Conservation (phyloP, 1,140 invertebrate genomes). For the Scaptomyza pallida region DNA sequence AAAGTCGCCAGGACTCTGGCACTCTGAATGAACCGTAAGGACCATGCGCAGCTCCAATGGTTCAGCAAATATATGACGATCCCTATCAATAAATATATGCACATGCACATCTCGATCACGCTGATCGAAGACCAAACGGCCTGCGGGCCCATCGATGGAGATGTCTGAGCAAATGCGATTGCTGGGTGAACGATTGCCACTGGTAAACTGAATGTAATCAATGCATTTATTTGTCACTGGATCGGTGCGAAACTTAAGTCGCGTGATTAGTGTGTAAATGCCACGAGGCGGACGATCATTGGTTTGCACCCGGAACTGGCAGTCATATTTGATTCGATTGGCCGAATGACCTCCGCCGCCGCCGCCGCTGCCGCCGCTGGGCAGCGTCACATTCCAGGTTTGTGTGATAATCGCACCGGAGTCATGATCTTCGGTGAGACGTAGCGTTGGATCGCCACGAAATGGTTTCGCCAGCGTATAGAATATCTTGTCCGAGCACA, state of each 20-base stretch:
- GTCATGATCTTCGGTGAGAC: conserved; percentile 72
- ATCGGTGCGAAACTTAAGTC: conserved; percentile 72
- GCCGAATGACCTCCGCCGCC: conserved; percentile 48
- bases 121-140: conserved; percentile 69
- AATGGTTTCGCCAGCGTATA: conserved; percentile 66
- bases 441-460: conserved; percentile 67
- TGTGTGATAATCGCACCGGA: conserved; percentile 77
- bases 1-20: conserved; percentile 69
- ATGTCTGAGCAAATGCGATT: conserved; percentile 73
- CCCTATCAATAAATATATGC: conserved; percentile 69
- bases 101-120: conserved; percentile 71
- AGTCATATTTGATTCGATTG: conserved; percentile 81
- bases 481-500: conserved; percentile 72
- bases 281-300: conserved; percentile 68
- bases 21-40: conserved; percentile 72
- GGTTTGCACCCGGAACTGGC: conserved; percentile 69
- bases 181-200: conserved; percentile 72
- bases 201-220: conserved; percentile 77
- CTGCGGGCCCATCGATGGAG: conserved; percentile 63
- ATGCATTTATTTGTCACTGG: conserved; percentile 68
- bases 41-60: conserved; percentile 78
- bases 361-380: too few species aligned
- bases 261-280: conserved; percentile 76
- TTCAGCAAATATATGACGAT: conserved; percentile 60
- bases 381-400: conserved; percentile 73